Evolutionary conservation across 2,888 invertebrate genomes (phyloP).

Genomic region (Polylopha cassiicola): DNA sequence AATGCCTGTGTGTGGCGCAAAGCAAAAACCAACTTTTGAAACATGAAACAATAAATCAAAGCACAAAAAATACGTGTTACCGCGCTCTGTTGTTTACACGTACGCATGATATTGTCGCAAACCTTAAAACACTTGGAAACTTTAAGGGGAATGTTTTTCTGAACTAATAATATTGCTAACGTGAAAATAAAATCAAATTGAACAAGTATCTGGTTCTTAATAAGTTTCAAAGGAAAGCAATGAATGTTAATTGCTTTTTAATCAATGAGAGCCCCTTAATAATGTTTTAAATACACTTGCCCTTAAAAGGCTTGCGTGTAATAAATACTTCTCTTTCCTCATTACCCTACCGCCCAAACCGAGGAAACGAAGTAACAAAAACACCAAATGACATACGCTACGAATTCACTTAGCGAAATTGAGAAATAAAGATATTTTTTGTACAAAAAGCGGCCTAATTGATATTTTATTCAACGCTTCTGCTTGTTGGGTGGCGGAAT

Average conservation of each 20-base stretch:
- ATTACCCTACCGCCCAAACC: constrained; percentile 73
- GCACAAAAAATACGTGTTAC: constrained; percentile 72
- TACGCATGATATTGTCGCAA: constrained; percentile 62
- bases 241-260: constrained; percentile 13
- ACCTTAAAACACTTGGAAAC: constrained; percentile 46
- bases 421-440: constrained; percentile 68
- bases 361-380: constrained; percentile 58
- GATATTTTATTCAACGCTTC: constrained; percentile 71
- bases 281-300: constrained; percentile 25
- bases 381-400: constrained; percentile 68
- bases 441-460: constrained; percentile 66
- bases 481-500: constrained; percentile 67
- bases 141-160: constrained; percentile 51
- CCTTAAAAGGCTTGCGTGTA: constrained; percentile 47
- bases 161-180: constrained; percentile 25
- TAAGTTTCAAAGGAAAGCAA: too few species aligned
- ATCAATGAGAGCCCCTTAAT: constrained; percentile 17
- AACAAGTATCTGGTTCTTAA: constrained; percentile 1
- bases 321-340: constrained; percentile 67
- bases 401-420: constrained; percentile 70
- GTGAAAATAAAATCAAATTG: constrained; percentile 24
- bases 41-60: constrained; percentile 73
- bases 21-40: constrained; percentile 67
- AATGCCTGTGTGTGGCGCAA: constrained; percentile 66
- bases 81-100: constrained; percentile 65